Evolutionary conservation across 2,888 invertebrate species (phyloP).

Genomic region (Octonoba sinensis): DNA sequence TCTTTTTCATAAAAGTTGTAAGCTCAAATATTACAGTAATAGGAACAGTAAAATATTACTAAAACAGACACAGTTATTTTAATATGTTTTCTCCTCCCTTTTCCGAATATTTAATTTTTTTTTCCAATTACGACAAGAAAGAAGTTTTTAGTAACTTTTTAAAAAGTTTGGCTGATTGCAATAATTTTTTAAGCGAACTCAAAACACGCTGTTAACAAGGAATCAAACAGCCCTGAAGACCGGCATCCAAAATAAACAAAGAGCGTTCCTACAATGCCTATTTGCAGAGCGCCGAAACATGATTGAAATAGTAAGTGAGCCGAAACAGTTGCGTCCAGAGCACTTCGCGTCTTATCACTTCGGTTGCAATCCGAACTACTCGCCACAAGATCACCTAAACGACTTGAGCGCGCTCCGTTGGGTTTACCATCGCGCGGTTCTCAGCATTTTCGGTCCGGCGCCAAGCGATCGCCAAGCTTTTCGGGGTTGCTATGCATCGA

Average conservation of each 20-base stretch:
- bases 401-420: conserved; percentile 34
- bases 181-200: too few relatives aligned
- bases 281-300: conserved; percentile 35
- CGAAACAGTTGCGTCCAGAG: neutral
- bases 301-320: conserved; percentile 36
- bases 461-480: conserved; percentile 19
- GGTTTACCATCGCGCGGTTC: conserved; percentile 42
- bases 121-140: too few relatives aligned
- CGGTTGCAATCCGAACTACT: conserved; percentile 54
- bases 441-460: conserved; percentile 32
- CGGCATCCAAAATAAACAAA: conserved; percentile 17
- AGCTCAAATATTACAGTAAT: too few relatives aligned
- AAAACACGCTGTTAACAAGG: too few relatives aligned
- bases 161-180: too few relatives aligned
- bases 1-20: too few relatives aligned
- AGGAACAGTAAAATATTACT: too few relatives aligned
- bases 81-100: too few relatives aligned
- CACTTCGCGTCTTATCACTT: conserved; percentile 54
- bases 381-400: conserved; percentile 57
- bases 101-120: too few relatives aligned
- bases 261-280: conserved; percentile 6
- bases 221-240: too few relatives aligned
- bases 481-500: conserved; percentile 32
- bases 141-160: too few relatives aligned
- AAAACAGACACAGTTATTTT: too few relatives aligned